A percentile compares a stretch with the other conserved stretches of the same genome.
phyloP scores from a whole-genome alignment of 2,888 invertebrate genomes.

The Epistrophella euchroma region DNA sequence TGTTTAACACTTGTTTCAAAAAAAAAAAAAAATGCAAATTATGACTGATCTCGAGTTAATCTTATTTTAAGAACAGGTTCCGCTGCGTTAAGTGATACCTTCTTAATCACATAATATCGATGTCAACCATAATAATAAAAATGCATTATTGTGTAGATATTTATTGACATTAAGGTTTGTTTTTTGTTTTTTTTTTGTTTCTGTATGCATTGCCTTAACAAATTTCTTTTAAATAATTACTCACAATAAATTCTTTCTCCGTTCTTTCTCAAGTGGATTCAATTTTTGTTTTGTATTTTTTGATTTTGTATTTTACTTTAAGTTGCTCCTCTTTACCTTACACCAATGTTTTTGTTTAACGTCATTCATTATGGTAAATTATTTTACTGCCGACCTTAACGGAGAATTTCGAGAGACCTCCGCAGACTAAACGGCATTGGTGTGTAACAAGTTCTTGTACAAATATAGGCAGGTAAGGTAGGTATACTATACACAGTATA shows the following conservation, averaged over 20 bases:
- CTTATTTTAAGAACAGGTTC: constrained; percentile 48
- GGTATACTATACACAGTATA: no score
- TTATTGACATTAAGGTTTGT: constrained; percentile 16
- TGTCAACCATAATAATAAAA: constrained; percentile 22
- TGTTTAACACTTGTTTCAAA: constrained; percentile 25
- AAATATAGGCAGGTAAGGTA: constrained; percentile 2
- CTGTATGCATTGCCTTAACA: constrained; percentile 17
- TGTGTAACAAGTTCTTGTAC: constrained; percentile 58
- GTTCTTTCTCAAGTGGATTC: constrained; percentile 11
- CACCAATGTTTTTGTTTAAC: constrained; percentile 26
- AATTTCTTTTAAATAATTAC: constrained; percentile 11
- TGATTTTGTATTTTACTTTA: constrained; percentile 1
- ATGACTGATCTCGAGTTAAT: constrained; percentile 27
- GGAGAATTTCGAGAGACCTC: constrained; percentile 55
- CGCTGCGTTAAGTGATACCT: constrained; percentile 24
- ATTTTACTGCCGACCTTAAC: constrained; percentile 69
- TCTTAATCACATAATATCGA: constrained; percentile 32
- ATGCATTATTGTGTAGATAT: not conserved
- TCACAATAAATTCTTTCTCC: constrained; percentile 2
- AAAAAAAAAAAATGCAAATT: constrained; percentile 4
- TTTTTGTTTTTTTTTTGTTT: constrained; percentile 5
- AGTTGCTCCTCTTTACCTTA: constrained; percentile 24
- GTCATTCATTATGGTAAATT: constrained; percentile 46
- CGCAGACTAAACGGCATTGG: constrained; percentile 72
- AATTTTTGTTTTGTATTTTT: constrained; percentile 17